Evolutionary conservation across 1,140 invertebrate species (phyloP), one percentile per base, ranked within the genome.

Genomic region (Cephus cinctus): DNA sequence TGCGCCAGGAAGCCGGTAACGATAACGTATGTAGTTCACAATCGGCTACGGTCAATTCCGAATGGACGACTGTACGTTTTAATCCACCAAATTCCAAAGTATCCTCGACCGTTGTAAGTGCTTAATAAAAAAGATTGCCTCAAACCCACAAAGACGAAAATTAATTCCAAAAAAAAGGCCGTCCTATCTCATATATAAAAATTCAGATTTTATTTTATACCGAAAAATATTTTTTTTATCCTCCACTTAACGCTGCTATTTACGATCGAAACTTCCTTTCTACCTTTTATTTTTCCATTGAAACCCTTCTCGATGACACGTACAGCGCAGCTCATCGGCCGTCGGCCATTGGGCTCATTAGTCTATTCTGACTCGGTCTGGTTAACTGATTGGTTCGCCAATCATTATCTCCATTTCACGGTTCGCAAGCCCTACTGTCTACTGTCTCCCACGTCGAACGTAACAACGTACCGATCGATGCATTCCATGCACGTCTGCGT

Each of bases 361-460:
- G 61, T 59, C 54, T 56, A 53, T 30, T 64, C 56, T 57, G 58
- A 63, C 56, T 58, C 61, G 63, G 56, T 66, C 58, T 59, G 63
- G 61, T 71, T 69, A 65, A 60, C 62, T 71, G 69, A 74, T 75
- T 73, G 70, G 66, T 61, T 61, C 51, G 57, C 46, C 57, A 65
- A 64, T 74, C 68, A 74, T 75, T 75, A 74, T 73, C 70, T 72
- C 61, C 55, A 73, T 75, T 74, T 73, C 69, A 72, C 63, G 71
- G 54, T 66, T 51, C 57, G 42, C 54, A 47, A 57, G n/a, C n/a
- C n/a, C n/a, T n/a, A n/a, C 49, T 48, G 27, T 48, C 16, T 40
- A 60, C 53, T 57, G 57, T 59, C 54, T 50, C n/a, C 47, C 47
- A 44, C 41, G 52, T 52, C 53, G 49, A 56, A 47, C 48, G 54